Percentiles rank a stretch among this genome's conserved stretches.
phyloP scores from a whole-genome alignment of 2,888 invertebrate species.

The Argyra leucocephala region DNA sequence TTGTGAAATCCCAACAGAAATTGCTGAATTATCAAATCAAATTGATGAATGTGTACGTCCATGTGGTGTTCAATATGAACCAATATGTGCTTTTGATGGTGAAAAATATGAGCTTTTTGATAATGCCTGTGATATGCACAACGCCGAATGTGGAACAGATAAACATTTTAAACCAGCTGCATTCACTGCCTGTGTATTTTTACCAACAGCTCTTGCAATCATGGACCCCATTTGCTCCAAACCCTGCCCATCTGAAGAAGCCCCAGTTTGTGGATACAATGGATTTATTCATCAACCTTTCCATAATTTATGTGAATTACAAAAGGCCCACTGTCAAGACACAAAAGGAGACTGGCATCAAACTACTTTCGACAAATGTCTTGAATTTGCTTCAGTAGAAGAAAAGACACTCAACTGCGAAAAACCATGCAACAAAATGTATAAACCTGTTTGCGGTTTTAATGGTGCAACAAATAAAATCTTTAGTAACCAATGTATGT shows the following conservation, averaged over 20 bases:
- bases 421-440: slow-evolving; percentile 11
- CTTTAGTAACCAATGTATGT: not conserved
- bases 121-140: not conserved
- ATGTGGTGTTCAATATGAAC: slow-evolving; percentile 14
- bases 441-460: slow-evolving; percentile 15
- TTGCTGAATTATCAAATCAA: not conserved
- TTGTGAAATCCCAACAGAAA: not conserved
- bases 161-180: not conserved
- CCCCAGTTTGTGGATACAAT: slow-evolving; percentile 16
- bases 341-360: not conserved
- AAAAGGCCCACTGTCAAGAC: not conserved
- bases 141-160: not conserved
- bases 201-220: not conserved
- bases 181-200: not conserved
- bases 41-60: not conserved
- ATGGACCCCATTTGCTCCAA: not conserved
- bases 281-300: not conserved
- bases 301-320: not conserved
- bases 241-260: slow-evolving; percentile 13
- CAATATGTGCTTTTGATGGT: slow-evolving; percentile 16
- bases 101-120: not conserved
- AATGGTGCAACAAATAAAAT: slow-evolving; percentile 10
- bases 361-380: not conserved
- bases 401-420: not conserved
- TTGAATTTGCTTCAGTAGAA: not conserved